These are phyloP conservation scores for Graphium colonna DNA, from an alignment of 2,888 invertebrate genomes.

Conservation along the genomic window DNA sequence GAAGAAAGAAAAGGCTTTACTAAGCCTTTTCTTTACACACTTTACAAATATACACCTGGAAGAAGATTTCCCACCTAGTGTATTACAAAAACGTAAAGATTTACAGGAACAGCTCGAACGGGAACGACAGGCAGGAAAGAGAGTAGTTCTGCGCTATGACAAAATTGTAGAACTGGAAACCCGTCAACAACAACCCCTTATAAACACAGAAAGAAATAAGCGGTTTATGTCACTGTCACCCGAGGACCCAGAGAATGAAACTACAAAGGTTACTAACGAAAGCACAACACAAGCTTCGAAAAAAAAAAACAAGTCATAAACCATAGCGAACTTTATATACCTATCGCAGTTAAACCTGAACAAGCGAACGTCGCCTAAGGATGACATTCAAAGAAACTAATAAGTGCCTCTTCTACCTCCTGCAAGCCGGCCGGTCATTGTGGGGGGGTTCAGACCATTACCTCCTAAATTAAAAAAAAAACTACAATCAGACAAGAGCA, in stretches of 20 bases:
- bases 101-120: slow-evolving; percentile 30
- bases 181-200: slow-evolving; percentile 5
- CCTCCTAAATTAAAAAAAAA: no score
- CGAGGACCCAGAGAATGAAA: slow-evolving; percentile 13
- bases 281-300: not conserved
- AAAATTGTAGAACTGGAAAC: slow-evolving; percentile 25
- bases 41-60: slow-evolving; percentile 28
- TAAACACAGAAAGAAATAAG: slow-evolving; percentile 2
- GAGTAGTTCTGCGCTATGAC: no score
- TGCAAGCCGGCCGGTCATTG: no score
- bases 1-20: slow-evolving; percentile 24
- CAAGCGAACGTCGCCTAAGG: not conserved
- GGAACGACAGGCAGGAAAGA: no score
- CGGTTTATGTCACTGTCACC: no score
- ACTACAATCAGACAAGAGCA: no score
- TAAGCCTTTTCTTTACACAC: no score
- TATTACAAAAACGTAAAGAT: slow-evolving; percentile 30
- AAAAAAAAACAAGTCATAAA: slow-evolving; percentile 12
- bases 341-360: slow-evolving; percentile 19
- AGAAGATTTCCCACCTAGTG: slow-evolving; percentile 29
- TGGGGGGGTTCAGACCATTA: no score
- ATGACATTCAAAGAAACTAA: not conserved
- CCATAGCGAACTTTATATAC: slow-evolving; percentile 15
- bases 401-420: not conserved
- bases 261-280: no score